Conservation (phyloP, 2,113 vertebrate genomes). For the Mungos mungo region DNA sequence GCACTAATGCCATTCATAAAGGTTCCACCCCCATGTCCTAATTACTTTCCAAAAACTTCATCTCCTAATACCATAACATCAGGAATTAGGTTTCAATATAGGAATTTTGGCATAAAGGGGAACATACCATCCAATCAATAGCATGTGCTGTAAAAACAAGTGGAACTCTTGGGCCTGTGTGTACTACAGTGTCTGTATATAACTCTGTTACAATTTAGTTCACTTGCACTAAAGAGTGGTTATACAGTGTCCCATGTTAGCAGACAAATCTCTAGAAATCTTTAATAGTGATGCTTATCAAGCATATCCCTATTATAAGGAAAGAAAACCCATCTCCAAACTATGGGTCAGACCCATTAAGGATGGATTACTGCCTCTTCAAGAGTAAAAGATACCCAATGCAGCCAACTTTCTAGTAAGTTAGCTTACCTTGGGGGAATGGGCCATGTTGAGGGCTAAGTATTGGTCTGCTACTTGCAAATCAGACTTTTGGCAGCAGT, state of each 20-base stretch:
- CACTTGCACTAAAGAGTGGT: not conserved
- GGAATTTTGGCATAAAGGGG: not conserved
- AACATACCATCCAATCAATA: not conserved
- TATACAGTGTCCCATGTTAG: no score
- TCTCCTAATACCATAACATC: not conserved
- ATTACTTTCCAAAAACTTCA: not conserved
- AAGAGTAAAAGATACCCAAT: no score
- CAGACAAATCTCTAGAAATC: not conserved
- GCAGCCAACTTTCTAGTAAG: not conserved
- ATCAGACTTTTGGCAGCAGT: not conserved
- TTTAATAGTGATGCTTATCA: not conserved
- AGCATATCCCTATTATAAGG: not conserved
- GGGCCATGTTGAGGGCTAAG: not conserved
- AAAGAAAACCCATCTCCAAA: not conserved
- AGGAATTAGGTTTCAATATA: not conserved
- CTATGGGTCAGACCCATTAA: not conserved
- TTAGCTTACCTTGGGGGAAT: not conserved
- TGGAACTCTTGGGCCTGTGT: not conserved
- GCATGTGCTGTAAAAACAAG: not conserved
- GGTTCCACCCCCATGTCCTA: no score
- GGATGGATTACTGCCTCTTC: not conserved
- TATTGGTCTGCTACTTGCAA: not conserved
- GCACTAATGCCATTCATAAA: not conserved
- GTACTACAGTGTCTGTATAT: not conserved
- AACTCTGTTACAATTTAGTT: not conserved